phyloP scores from a whole-genome alignment of 2,888 invertebrate genomes.

The Abrostola triplasia region DNA sequence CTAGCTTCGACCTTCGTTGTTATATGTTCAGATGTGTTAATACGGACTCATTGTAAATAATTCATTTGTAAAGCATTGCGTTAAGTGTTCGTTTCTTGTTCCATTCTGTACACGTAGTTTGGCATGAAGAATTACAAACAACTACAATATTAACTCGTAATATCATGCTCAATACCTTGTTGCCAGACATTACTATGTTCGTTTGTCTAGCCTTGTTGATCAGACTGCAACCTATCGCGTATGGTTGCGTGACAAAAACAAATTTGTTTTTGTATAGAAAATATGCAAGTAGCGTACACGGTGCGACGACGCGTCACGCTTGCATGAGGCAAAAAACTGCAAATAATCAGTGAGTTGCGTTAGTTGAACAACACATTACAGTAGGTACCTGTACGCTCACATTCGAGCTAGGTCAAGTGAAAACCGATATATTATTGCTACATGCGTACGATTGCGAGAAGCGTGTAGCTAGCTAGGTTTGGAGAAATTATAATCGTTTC shows the following conservation, averaged over 20 bases:
- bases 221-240: conserved; percentile 12
- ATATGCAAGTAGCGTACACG: conserved; percentile 54
- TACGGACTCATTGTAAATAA: conserved; percentile 50
- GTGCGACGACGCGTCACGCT: conserved; percentile 57
- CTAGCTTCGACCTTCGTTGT: conserved; percentile 54
- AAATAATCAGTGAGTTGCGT: conserved; percentile 58
- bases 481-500: conserved; percentile 32
- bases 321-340: conserved; percentile 58
- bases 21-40: conserved; percentile 61
- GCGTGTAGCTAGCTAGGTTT: conserved; percentile 16
- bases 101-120: neutral
- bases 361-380: conserved; percentile 49
- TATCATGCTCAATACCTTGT: neutral
- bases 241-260: conserved; percentile 43
- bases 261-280: conserved; percentile 42
- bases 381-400: conserved; percentile 61
- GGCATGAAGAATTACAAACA: neutral
- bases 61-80: conserved; percentile 28
- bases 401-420: conserved; percentile 72
- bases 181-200: neutral
- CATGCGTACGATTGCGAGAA: conserved; percentile 58
- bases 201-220: conserved; percentile 2
- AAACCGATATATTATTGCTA: conserved; percentile 62
- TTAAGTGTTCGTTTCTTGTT: conserved; percentile 23
- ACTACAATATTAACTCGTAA: neutral